Percentiles rank a stretch among this genome's conserved stretches.
These are phyloP conservation scores for Cheilinus undulatus DNA, from an alignment of 2,113 vertebrate species.

Conservation along the genomic window DNA sequence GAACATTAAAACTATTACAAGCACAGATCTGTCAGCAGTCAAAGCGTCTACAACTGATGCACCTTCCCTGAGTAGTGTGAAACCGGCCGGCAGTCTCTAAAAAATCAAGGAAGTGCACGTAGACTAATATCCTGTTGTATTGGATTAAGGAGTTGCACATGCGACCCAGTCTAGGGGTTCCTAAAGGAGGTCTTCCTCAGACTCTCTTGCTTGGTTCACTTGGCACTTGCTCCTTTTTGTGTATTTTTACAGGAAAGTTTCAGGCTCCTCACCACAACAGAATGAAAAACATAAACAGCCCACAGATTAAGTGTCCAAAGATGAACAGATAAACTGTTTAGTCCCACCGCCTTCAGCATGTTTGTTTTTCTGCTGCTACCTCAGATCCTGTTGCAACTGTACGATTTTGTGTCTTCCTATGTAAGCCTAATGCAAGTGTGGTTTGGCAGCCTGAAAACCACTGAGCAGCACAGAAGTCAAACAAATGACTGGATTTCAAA, in stretches of 20 bases:
- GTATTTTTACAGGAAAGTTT: slow-evolving; percentile 6
- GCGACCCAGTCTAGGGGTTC: too few species aligned
- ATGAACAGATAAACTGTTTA: slow-evolving; percentile 27
- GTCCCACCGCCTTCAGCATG: not conserved
- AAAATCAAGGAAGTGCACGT: too few species aligned
- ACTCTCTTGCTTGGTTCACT: not conserved
- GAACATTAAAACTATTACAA: too few species aligned
- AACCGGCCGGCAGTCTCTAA: not conserved
- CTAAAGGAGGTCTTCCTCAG: not conserved
- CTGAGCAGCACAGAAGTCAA: too few species aligned
- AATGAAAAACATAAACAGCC: not conserved
- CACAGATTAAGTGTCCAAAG: not conserved
- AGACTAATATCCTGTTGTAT: too few species aligned
- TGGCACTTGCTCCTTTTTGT: not conserved
- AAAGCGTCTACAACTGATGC: too few species aligned
- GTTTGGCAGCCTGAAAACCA: too few species aligned
- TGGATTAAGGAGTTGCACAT: too few species aligned
- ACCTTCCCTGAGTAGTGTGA: too few species aligned
- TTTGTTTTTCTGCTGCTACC: slow-evolving; percentile 1
- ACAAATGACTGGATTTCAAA: too few species aligned
- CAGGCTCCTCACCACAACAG: not conserved
- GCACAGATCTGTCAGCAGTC: too few species aligned
- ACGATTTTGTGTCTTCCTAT: not conserved
- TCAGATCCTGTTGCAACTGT: not conserved
- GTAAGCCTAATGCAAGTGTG: not conserved